Evolutionary conservation across 2,888 invertebrate species (phyloP), one percentile per base, ranked within the genome.

Genomic region (Pantelozetes paolii): DNA sequence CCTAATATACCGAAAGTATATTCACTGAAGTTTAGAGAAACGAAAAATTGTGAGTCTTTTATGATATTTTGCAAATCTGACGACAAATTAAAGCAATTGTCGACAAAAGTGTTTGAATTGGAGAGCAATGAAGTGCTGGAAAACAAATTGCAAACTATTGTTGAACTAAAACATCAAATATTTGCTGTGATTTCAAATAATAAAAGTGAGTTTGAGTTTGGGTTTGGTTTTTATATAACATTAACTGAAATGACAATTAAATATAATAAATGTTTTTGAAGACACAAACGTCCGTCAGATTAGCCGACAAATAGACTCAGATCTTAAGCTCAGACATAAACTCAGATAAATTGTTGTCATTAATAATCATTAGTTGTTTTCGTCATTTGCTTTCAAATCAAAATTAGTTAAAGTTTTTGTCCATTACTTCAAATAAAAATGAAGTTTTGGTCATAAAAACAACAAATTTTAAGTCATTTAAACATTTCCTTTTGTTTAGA

Each of bases 1-100:
- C 96, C 96, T 0, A 90, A 89, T 0, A 88, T 96, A 69, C 96
- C 97, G 0, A 62, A 45, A 71, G 54, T 71, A 1, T 74, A 50
- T 71, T 30, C 71, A 23, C 32, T 74, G 0, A 48, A 70, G 23
- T 57, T 70, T 23, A 30, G n/a, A 36, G 20, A 74, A 45, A 48
- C 5, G 9, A 59, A 28, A 2, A 30, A 30, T 9, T 13, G 59
- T 59, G 30, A 15, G 54, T 3, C 6, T 9, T 26, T 59, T 30
- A 30, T 59, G 8, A 54, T 54, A 54, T 23, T 54, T 54, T 9
- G 20, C 54, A 20, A 54, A 23, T 23, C 26, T 23, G 8, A 20
- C 18, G 23, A 28, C 57, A 11, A 2, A n/a, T 64, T 30, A 8
- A 15, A 20, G n/a, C n/a, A n/a, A n/a, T n/a, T n/a, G n/a, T n/a